Evolutionary conservation across 2,797 vertebrate species (phyloP), one percentile per base, ranked within the genome.

Genomic region (Hydrophis major): DNA sequence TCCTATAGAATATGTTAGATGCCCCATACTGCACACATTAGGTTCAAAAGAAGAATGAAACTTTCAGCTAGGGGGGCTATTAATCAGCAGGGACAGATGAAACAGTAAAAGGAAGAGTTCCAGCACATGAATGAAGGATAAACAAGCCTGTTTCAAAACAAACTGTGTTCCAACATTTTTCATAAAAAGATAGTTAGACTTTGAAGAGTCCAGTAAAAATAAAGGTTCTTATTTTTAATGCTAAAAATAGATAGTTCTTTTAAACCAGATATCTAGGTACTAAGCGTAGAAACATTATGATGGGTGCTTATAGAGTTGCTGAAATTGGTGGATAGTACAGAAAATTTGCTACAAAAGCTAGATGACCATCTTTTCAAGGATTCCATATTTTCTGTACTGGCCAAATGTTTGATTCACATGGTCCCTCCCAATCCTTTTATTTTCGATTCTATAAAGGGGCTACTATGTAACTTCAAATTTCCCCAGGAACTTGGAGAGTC

Each of bases 121-220:
- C 92, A 95, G 95, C 94, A 94, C 94, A 95, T 92, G 93, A 93
- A 96, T 87, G 93, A 96, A 95, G 57, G 42, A 92, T 90, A 93
- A 96, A 89, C 90, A 93, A 74, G 60, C 93, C 87, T 93, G 90
- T 95, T 95, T 96, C 18, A 22, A 96, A 96, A 95, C 87, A 93
- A 95, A 95, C 94, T 92, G 7, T 90, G 94, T 95, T 96, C 94
- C 93, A 96, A 69, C 88, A 86, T 94, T 94, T 96, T 94, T 74
- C 94, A 57, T 78, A 91, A 95, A 92, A 66, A 63, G 42, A 93
- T 91, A 95, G 91, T 50, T 92, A 87, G 87, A 88, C 13, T 86
- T 91, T 91, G 50, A 90, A 86, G 93, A 93, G 89, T 95, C 32
- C 1, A 94, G 92, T 93, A 94, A 94, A 92, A 92, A 61, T 0